Evolutionary conservation across 2,888 invertebrate species (phyloP).

Genomic region (Gibbula magus): DNA sequence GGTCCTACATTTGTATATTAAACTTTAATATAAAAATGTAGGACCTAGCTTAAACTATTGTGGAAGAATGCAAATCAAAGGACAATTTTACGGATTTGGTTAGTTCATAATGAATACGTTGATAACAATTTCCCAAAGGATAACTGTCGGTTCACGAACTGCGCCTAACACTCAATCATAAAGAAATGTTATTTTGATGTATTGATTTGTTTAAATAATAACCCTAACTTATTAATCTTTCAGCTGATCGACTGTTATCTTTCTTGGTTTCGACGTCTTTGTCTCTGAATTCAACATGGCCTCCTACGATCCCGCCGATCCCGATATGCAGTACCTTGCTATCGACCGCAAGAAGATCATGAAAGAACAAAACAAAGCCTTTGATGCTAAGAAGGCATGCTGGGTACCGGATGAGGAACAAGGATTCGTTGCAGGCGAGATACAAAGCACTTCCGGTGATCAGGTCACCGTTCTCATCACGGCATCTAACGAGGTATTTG

Average conservation of each 20-base stretch:
- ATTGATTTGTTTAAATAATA: no score
- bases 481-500: not conserved
- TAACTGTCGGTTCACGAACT: no score
- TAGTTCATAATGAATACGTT: no score
- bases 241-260: not conserved
- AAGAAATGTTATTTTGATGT: no score
- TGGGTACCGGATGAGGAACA: conserved; percentile 99
- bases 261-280: conserved; percentile 1
- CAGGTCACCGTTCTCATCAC: conserved; percentile 88
- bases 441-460: conserved; percentile 98
- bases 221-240: no score
- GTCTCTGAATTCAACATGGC: not conserved
- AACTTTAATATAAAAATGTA: no score
- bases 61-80: no score
- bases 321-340: conserved; percentile 70
- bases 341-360: conserved; percentile 69
- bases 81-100: no score
- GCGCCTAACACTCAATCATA: no score
- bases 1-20: no score
- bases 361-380: conserved; percentile 65
- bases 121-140: no score
- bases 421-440: conserved; percentile 97
- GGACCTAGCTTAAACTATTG: no score
- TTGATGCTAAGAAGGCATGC: conserved; percentile 90
- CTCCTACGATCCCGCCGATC: conserved; percentile 54